Base-by-base conservation (phyloP, 2,888 invertebrate genomes). In the Monochamus alternatus region DNA sequence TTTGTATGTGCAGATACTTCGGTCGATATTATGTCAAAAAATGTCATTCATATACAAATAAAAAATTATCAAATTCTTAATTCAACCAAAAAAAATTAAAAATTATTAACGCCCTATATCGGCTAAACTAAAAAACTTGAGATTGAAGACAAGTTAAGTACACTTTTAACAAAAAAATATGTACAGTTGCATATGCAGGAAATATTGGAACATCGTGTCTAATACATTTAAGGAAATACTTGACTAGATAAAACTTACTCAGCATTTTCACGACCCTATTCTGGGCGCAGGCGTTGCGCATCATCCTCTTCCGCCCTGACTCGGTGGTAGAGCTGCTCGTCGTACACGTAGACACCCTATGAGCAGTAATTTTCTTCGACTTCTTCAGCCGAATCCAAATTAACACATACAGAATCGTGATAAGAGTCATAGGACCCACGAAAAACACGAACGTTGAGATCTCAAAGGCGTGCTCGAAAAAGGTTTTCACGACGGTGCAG, bases 371-470 rank as follows among this genome's bases (percentile, higher is more conserved):
- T 62, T 76, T 82, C 63, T 75, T 81, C 65, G 94, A 94, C 62
- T 92, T 91, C 70, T 93, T 91, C 80, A 95, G 89, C 86, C 94
- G 94, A 65, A 94, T 87, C 0, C 94, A 95, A 83, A 95, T 95
- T 79, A 95, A 89, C 70, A 94, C 92, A 86, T 97, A 97, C 80
- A 97, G 89, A 75, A 96, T 94, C 32, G 94, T 93, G 85, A 97
- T 96, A 78, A 96, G 90, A 32, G 94, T 94, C 96, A 97, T 96
- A 3, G 97, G 97, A 59, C 94, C 93, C 51, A 95, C 93, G 87
- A 97, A 97, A 89, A 97, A 96, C 83, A 96, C 90, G 86, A 94
- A 93, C 82, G 94, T 94, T 14, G 96, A 95, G 82, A 95, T 92
- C 85, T 95, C 94, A 86, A 96, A 95, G 80, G 94, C 93, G 89